Percentiles rank a stretch among this genome's conserved stretches.
Conservation (phyloP, 2,797 vertebrate species). For the Coregonus sp. region DNA sequence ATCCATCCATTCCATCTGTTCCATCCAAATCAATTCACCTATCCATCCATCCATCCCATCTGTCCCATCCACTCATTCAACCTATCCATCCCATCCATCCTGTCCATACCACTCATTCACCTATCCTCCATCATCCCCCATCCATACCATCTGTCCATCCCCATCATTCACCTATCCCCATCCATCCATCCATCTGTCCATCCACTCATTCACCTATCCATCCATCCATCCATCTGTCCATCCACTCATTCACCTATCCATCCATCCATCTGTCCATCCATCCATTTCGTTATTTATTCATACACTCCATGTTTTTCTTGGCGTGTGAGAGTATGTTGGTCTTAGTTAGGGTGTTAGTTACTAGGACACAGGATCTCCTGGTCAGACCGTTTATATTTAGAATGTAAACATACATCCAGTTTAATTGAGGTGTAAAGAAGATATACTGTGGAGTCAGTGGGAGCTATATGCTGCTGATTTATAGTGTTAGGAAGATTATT, state of each 20-base stretch:
- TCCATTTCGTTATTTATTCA: not conserved
- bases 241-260: not conserved
- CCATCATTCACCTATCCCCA: too few species aligned
- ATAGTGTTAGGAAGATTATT: constrained; percentile 51
- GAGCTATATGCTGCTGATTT: constrained; percentile 51
- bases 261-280: not conserved
- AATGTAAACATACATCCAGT: constrained; percentile 54
- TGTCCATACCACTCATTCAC: too few species aligned
- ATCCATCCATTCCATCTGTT: too few species aligned
- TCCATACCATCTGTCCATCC: too few species aligned
- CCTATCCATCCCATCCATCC: too few species aligned
- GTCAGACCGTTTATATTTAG: constrained; percentile 38
- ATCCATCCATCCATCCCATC: too few species aligned
- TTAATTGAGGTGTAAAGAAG: constrained; percentile 31
- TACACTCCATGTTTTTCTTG: not conserved
- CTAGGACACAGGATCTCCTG: constrained; percentile 28
- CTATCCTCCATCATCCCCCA: too few species aligned
- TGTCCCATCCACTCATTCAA: too few species aligned
- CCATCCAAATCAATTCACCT: too few species aligned
- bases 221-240: not conserved
- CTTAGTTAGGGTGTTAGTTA: not conserved
- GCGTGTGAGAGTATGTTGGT: not conserved
- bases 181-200: too few species aligned
- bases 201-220: too few species aligned
- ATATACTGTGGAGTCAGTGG: constrained; percentile 23